Percentiles rank a stretch among this genome's conserved stretches.
phyloP scores from a whole-genome alignment of 1,140 invertebrate genomes.

The Rhopalosiphum maidis region DNA sequence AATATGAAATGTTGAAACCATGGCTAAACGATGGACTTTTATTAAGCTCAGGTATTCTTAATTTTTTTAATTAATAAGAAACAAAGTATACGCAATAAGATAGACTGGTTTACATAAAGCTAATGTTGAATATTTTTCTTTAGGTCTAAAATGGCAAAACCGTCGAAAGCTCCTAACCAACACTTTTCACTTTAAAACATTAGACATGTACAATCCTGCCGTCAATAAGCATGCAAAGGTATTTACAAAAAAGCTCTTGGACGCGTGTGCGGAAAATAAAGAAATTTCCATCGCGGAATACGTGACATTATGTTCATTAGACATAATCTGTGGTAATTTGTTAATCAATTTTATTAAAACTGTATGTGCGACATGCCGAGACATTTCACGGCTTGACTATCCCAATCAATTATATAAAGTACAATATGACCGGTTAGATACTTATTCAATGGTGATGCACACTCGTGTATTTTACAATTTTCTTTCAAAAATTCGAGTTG shows the following conservation, averaged over 20 bases:
- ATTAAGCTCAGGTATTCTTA: neutral
- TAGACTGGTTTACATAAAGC: neutral
- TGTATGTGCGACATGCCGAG: neutral
- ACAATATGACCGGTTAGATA: too few species aligned
- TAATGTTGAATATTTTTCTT: neutral
- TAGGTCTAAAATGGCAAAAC: slow-evolving; percentile 67
- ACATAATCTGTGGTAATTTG: slow-evolving; percentile 82
- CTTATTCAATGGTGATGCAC: too few species aligned
- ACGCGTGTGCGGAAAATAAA: neutral
- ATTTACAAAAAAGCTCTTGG: slow-evolving; percentile 70
- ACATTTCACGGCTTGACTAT: neutral
- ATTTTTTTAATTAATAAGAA: too few species aligned
- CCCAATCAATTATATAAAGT: too few species aligned
- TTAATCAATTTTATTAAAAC: neutral
- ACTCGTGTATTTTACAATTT: too few species aligned
- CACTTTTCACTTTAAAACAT: slow-evolving; percentile 74
- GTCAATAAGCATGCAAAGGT: slow-evolving; percentile 67
- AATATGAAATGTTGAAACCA: slow-evolving; percentile 9
- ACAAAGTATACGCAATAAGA: neutral
- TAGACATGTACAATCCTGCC: slow-evolving; percentile 71
- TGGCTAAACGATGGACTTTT: slow-evolving; percentile 27
- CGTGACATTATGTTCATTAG: slow-evolving; percentile 79
- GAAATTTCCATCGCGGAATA: slow-evolving; percentile 75
- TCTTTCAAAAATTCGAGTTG: too few species aligned
- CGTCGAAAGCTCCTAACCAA: slow-evolving; percentile 72